Evolutionary conservation across 2,797 vertebrate species (phyloP), one percentile per base, ranked within the genome.

Genomic region (Helostoma temminkii): DNA sequence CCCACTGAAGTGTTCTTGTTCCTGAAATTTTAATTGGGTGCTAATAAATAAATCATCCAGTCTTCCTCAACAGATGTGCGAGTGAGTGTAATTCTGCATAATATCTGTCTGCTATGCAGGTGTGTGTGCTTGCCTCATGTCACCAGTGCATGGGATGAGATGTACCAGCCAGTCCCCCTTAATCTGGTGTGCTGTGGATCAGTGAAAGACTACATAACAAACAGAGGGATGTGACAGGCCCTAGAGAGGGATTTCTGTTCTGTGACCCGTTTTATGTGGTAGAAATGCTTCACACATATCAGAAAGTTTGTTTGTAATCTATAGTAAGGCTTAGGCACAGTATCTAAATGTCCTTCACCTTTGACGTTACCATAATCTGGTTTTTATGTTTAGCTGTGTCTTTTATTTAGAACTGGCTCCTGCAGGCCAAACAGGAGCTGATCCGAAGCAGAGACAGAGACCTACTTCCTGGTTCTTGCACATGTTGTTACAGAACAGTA

Each of bases 1-100:
- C 91, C 92, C 84, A 94, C 90, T 94, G 89, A 93, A 93, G 91
- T 93, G 81, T 89, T 92, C 91, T 91, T 89, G 88, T 91, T 93
- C 90, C 89, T 93, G 89, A 92, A 93, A 91, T 93, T 93, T 94
- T 93, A 93, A 94, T 93, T 94, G 93, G 92, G 83, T 87, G 88
- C 91, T 89, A 90, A 93, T 94, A 93, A 93, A 94, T 93, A 92
- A 94, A 93, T 92, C 80, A 92, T 93, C 79, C 62, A 43, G 69
- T 76, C 88, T 93, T 93, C 91, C 92, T 92, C 90, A 91, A 86
- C 92, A 94, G 93, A 94, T 93, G 93, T 91, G 91, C 84, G 37
- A 81, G 84, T 56, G 86, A 85, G 84, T 60, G 36, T 82, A 85
- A 86, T 79, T 85, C 88, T 83, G 88, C 89, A 90, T 90, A 88